Evolutionary conservation across 2,797 vertebrate species (phyloP).

Genomic region (Calcarius lapponicus): DNA sequence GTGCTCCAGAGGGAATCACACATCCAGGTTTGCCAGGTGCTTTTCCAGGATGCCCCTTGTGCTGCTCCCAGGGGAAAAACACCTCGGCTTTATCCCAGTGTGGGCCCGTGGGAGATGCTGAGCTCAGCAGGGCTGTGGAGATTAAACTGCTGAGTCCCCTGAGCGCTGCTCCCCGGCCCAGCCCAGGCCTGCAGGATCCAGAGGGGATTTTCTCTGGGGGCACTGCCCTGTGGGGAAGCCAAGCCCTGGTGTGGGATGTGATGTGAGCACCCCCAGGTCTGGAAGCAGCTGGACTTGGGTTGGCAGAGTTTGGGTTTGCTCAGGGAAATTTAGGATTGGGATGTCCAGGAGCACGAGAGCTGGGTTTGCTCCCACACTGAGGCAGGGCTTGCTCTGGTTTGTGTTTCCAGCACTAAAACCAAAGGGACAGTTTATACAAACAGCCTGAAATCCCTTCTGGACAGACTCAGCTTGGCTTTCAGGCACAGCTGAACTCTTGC

Average conservation of each 20-base stretch:
- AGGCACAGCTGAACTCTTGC: not conserved
- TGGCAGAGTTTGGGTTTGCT: not conserved
- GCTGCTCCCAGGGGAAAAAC: not conserved
- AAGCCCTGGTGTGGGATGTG: not conserved
- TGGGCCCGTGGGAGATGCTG: not conserved
- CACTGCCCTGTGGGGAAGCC: not conserved
- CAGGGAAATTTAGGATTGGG: not conserved
- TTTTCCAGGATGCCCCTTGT: accelerated
- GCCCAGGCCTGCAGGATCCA: not conserved
- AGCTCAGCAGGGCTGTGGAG: not conserved
- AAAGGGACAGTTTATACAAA: not conserved
- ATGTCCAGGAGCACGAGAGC: not conserved
- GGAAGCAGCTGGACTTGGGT: accelerated
- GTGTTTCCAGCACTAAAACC: not conserved
- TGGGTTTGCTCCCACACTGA: accelerated
- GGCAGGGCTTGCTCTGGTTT: constrained; percentile 1
- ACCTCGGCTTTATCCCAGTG: accelerated
- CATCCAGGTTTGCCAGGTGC: accelerated
- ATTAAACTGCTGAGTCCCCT: not conserved
- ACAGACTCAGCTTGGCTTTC: not conserved
- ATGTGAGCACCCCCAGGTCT: not conserved
- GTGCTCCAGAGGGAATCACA: accelerated
- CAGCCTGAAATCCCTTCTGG: constrained; percentile 1
- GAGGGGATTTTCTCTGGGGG: not conserved
- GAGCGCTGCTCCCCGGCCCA: not conserved